Evolutionary conservation across 1,140 invertebrate genomes (phyloP).

Genomic region (Macrotrachela quadricornifera): DNA sequence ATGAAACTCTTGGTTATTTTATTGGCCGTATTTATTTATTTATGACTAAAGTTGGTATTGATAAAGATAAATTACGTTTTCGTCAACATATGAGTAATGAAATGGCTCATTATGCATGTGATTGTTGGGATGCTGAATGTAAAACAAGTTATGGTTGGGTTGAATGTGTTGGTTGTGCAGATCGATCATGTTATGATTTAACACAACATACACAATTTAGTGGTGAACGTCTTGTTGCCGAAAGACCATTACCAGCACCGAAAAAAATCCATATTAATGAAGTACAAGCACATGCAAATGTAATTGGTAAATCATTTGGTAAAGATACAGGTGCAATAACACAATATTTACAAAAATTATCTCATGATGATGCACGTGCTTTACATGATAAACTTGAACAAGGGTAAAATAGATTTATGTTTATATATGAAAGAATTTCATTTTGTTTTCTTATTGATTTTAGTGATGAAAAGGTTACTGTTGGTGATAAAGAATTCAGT

Average conservation of each 20-base stretch:
- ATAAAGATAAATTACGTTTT: slow-evolving; percentile 63
- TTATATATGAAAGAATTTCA: no score
- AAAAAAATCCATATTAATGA: neutral
- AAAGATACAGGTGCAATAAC: slow-evolving; percentile 68
- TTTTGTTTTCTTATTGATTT: slow-evolving; percentile 11
- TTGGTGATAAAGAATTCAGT: slow-evolving; percentile 24
- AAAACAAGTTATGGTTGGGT: slow-evolving; percentile 93
- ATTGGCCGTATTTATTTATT: slow-evolving; percentile 84
- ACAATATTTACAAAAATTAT: slow-evolving; percentile 42
- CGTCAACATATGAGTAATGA: slow-evolving; percentile 95
- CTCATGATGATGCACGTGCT: slow-evolving; percentile 23
- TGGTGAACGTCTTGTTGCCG: slow-evolving; percentile 62
- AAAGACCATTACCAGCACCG: slow-evolving; percentile 62
- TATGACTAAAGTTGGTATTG: slow-evolving; percentile 63
- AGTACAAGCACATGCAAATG: slow-evolving; percentile 43
- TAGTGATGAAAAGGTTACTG: slow-evolving; percentile 28
- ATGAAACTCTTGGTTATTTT: slow-evolving; percentile 90
- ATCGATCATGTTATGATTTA: slow-evolving; percentile 88
- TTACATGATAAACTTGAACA: slow-evolving; percentile 38
- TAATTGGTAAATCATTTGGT: slow-evolving; percentile 80
- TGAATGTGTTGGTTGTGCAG: slow-evolving; percentile 96
- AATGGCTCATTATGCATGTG: slow-evolving; percentile 98
- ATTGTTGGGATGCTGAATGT: slow-evolving; percentile 95
- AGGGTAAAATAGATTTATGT: slow-evolving; percentile 17
- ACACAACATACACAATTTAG: slow-evolving; percentile 79